Base-by-base conservation (phyloP, 2,888 invertebrate genomes). In the Nomada fucata region DNA sequence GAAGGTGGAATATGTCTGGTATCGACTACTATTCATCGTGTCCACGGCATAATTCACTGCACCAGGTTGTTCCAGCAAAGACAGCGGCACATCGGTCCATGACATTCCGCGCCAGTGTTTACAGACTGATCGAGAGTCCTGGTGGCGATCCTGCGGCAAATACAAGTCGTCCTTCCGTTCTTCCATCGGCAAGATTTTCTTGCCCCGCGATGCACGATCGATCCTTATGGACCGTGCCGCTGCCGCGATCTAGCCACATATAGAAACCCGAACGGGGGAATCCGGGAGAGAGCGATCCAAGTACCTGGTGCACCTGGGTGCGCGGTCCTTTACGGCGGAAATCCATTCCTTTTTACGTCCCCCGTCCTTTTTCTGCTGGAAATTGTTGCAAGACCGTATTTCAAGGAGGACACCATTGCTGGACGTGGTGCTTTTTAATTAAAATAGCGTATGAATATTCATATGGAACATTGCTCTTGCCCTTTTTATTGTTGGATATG, bases 151-250 rank as follows among this genome's bases (percentile, higher is more conserved):
- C 73, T 73, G 70, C 65, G 13, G 74, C 69, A 84, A 85, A 82
- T 84, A 84, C 82, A 84, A 82, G 84, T 79, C 78, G 85, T 82
- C 85, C 84, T 82, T 84, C 76, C 81, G 83, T 70, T 72, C 77
- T 74, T 74, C 76, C 71, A 61, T 65, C 73, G 42, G 65, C 44
- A 61, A 23, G 79, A 60, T 57, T 72, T 83, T 83, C 82, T 83
- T 83, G 83, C 77, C 13, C 23, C 36, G 64, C 53, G 50, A 26
- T n/a, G 61, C 69, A 61, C 73, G 67, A 83, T 76, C 79, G 76
- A 76, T 76, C 83, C 83, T 83, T 84, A 84, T 68, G 73, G 75
- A 63, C 70, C n/a, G 71, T 36, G 36, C 36, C 36, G 36, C 36
- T n/a, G 42, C 68, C 67, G 65, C 78, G 52, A 47, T 69, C 73